These are phyloP conservation scores for Raja brachyura DNA, from an alignment of 2,113 vertebrate species.

Conservation along the genomic window DNA sequence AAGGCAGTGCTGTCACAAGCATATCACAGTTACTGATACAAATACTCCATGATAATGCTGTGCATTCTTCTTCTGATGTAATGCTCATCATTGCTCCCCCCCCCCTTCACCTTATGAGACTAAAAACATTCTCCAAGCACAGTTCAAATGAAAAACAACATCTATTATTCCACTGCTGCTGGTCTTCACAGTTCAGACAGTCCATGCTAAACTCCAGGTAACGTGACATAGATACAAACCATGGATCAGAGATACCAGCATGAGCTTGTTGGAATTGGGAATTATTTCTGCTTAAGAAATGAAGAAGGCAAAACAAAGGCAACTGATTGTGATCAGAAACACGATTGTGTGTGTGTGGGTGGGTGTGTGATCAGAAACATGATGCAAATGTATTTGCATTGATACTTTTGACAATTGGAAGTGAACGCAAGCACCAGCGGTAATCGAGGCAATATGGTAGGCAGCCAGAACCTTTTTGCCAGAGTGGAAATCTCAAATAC, in stretches of 20 bases:
- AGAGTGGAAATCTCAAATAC: too few species aligned
- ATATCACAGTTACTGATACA: not conserved
- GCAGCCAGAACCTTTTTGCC: too few species aligned
- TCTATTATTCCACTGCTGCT: not conserved
- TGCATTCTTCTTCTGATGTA: not conserved
- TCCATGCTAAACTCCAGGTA: not conserved
- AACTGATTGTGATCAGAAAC: not conserved
- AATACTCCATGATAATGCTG: not conserved
- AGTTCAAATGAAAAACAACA: not conserved
- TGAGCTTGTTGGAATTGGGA: not conserved
- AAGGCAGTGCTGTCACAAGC: not conserved
- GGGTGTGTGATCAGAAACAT: not conserved
- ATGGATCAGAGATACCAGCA: not conserved
- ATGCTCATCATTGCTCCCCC: not conserved
- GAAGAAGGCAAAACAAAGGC: not conserved
- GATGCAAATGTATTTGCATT: not conserved
- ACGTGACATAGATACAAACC: not conserved
- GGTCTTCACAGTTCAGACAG: not conserved
- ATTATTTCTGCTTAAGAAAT: not conserved
- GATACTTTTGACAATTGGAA: not conserved
- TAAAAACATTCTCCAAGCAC: not conserved
- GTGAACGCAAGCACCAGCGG: not conserved
- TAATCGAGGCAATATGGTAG: too few species aligned
- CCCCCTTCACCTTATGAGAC: not conserved
- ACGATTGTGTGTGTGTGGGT: too few species aligned